phyloP scores from a whole-genome alignment of 1,140 invertebrate genomes.

The Microplitis demolitor region DNA sequence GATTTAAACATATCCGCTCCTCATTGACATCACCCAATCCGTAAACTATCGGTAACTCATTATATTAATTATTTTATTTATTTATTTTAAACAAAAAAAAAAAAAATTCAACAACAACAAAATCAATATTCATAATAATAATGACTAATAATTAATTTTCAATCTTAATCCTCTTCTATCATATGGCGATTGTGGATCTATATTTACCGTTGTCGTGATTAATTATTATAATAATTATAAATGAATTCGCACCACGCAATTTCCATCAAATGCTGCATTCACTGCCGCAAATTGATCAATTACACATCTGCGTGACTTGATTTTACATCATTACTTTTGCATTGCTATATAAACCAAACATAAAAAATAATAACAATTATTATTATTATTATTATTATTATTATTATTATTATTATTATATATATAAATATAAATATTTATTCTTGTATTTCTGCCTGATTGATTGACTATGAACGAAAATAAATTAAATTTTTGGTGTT shows the following conservation, averaged over 20 bases:
- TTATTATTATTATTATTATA: background rate
- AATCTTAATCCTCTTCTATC: constrained; percentile 22
- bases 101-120: background rate
- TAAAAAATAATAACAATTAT: constrained; percentile 4
- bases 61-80: constrained; percentile 1
- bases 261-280: constrained; percentile 11
- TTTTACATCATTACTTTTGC: constrained; percentile 7
- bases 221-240: constrained; percentile 7
- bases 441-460: constrained; percentile 17
- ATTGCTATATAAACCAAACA: constrained; percentile 25
- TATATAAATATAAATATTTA: background rate
- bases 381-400: background rate
- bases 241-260: constrained; percentile 13
- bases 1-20: constrained; percentile 3
- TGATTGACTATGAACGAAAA: background rate
- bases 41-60: constrained; percentile 24
- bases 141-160: background rate
- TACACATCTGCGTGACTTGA: constrained; percentile 9
- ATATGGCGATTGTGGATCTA: constrained; percentile 41
- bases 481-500: constrained; percentile 38
- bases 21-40: constrained; percentile 11
- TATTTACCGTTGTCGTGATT: background rate
- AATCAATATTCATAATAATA: too few species aligned
- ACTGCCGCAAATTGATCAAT: constrained; percentile 11
- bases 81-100: constrained; percentile 1